Evolutionary conservation across 1,140 invertebrate genomes (phyloP), one percentile per base, ranked within the genome.

Genomic region (Pentalonia nigronervosa): DNA sequence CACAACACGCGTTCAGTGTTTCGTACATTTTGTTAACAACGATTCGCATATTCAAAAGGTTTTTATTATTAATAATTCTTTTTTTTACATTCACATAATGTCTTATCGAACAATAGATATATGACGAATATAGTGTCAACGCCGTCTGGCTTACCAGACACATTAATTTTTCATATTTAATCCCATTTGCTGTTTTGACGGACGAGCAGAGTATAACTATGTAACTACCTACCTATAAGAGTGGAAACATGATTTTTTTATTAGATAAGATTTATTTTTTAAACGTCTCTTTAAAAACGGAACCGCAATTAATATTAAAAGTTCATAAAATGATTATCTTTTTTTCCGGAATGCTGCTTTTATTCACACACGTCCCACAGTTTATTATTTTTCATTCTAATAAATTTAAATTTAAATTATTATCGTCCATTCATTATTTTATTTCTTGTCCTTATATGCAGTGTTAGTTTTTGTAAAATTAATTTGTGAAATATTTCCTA

Each of bases 101-200:
- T 84, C 48, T 93, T 93, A 84, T 93, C 91, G 81, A 86, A 93
- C 91, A 93, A 93, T 93, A 83, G n/a, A 56, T 84, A 90, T 93
- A 50, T 56, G 34, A 50, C 48, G 84, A 84, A 76, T 53, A 90
- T 84, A 84, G 47, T 84, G n/a, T 84, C 91, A 84, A 86, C 76
- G 14, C 48, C 34, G 91, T 93, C 91, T 56, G 91, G 91, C 81
- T 67, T 34, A 25, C 76, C 91, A 93, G 91, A 93, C 91, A 86
- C 91, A 86, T 84, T 93, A 45, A 84, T 84, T 93, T 84, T 86
- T 84, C 48, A 50, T 36, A 41, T 93, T 84, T 86, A 45, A 90
- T 90, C 56, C 53, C 89, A n/a, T 67, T 67, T 45, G 89, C 50
- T 34, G 88, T 90, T 90, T 90, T 90, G 34, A 90, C 88, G 50